These are phyloP conservation scores for Mylabris phalerata DNA, from an alignment of 1,140 invertebrate genomes.

Conservation along the genomic window DNA sequence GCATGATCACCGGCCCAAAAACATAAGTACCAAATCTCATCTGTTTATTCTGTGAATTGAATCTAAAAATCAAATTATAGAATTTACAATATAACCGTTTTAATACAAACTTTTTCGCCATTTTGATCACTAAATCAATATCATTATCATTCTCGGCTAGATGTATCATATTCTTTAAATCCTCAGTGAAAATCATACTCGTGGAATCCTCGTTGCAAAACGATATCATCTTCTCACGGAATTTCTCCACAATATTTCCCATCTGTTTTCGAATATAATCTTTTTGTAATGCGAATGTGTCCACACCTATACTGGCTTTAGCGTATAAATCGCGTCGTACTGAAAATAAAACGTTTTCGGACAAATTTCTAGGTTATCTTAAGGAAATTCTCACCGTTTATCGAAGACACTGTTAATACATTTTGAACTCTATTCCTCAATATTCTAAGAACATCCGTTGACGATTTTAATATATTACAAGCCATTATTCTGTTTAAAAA, in stretches of 20 bases:
- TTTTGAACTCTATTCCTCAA: no score
- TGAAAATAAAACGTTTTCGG: background rate
- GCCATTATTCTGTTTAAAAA: no score
- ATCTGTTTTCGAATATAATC: constrained; percentile 51
- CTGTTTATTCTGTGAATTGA: constrained; percentile 63
- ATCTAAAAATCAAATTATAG: constrained; percentile 47
- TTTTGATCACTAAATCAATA: constrained; percentile 55
- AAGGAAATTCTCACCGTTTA: no score
- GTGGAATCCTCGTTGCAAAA: constrained; percentile 47
- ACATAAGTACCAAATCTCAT: constrained; percentile 68
- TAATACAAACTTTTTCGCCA: constrained; percentile 56
- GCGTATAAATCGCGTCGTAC: constrained; percentile 44
- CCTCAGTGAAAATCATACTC: constrained; percentile 74
- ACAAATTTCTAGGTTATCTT: background rate
- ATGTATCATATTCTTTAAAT: constrained; percentile 75
- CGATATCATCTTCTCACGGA: constrained; percentile 60
- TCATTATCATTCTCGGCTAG: constrained; percentile 55
- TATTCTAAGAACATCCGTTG: no score
- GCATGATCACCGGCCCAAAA: constrained; percentile 80
- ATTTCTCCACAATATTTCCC: constrained; percentile 53
- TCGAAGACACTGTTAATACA: no score
- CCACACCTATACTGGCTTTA: constrained; percentile 50
- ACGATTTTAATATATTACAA: no score
- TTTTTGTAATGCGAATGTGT: constrained; percentile 49
- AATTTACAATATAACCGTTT: background rate